Evolutionary conservation across 2,888 invertebrate species (phyloP), one percentile per base, ranked within the genome.

Genomic region (Elmis aenea): DNA sequence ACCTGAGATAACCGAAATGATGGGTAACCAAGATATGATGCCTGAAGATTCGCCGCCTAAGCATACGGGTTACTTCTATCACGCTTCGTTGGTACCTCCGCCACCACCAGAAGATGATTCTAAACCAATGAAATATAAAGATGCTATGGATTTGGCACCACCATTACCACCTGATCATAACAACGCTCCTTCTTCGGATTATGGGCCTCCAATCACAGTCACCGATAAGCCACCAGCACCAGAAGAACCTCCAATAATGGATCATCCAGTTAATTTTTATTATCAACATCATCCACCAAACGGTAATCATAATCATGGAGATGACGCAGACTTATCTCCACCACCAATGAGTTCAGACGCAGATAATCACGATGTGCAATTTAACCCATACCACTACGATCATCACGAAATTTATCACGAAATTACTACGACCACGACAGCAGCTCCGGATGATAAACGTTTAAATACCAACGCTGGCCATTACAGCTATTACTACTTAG

Each of bases 401-500:
- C 61, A 67, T 38, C 66, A 70, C 42, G 62, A 62, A 16, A 55
- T 67, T 26, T 68, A 68, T 41, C 66, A 68, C 42, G 64, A 68
- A 54, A 50, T 37, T 61, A 62, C 69, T 1, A 55, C 70, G 42
- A 51, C 73, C 1, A 70, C 72, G 6, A 67, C 60, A 25, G 40
- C 69, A 0, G 68, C 73, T 2, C 72, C 70, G 1, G 68, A 76
- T 59, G 72, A 68, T 54, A 73, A 77, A 49, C 70, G 77, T 60
- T n/a, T n/a, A n/a, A n/a, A n/a, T n/a, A 76, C 76, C 5, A 77
- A 75, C 54, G 72, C 72, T 50, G 72, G 69, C 59, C 67, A 67
- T 36, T 83, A 80, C 69, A 83, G 83, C 58, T 85, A 85, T 61
- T 85, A 84, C 55, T 83, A 80, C 55, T 71, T 85, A 41, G 84